Conservation (phyloP, 92 coral and sea anemone species). For the Porites cylindrica region DNA sequence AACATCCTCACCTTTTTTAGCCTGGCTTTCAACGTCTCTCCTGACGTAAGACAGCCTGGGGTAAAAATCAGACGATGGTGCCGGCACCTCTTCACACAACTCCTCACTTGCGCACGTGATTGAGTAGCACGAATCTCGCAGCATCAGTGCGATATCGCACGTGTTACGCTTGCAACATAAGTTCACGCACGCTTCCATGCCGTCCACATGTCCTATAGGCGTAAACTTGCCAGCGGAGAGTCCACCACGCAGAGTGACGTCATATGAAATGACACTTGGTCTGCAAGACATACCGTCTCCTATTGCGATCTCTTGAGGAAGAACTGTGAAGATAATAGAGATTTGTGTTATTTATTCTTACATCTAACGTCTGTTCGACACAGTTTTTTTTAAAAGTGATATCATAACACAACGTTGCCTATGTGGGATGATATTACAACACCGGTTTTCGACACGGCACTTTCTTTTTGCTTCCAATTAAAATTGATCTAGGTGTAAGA, state of each 20-base stretch:
- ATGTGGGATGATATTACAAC: too few relatives aligned
- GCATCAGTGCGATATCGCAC: constrained; percentile 96
- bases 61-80: constrained; percentile 86
- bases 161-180: constrained; percentile 85
- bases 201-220: constrained; percentile 92
- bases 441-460: too few relatives aligned
- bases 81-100: constrained; percentile 88
- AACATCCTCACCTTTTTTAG: constrained; percentile 52
- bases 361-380: too few relatives aligned
- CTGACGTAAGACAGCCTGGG: constrained; percentile 92
- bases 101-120: constrained; percentile 92
- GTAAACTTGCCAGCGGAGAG: constrained; percentile 91
- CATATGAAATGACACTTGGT: constrained; percentile 95
- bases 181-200: constrained; percentile 90
- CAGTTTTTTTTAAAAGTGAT: too few relatives aligned
- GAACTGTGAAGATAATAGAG: constrained; percentile 52
- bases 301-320: constrained; percentile 74
- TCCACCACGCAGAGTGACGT: constrained; percentile 97
- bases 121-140: constrained; percentile 89
- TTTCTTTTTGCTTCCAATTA: too few relatives aligned
- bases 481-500: too few relatives aligned
- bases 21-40: constrained; percentile 64
- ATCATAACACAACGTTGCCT: too few relatives aligned
- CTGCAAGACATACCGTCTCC: constrained; percentile 78
- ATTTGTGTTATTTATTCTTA: neutral